phyloP scores from a whole-genome alignment of 2,113 vertebrate species.

The Perognathus longimembris region DNA sequence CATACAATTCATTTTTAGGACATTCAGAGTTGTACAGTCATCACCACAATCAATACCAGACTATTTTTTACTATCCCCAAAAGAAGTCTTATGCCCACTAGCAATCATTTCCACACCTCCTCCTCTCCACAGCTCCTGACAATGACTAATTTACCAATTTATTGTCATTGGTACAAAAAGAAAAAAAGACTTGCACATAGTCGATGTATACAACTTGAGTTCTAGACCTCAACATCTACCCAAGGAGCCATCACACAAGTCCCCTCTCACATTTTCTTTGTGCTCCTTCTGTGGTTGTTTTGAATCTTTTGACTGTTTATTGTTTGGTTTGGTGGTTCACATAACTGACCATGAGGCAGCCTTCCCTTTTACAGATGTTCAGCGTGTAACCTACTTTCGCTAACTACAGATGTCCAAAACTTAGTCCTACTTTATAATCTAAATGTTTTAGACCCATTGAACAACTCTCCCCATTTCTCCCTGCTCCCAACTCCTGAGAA shows the following conservation, averaged over 20 bases:
- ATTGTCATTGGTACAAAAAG: not conserved
- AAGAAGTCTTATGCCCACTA: not conserved
- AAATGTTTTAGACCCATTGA: not conserved
- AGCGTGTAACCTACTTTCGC: not conserved
- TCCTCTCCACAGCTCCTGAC: not conserved
- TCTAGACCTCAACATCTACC: not conserved
- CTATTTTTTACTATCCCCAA: not conserved
- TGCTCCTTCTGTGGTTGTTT: no score
- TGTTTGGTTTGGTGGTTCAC: not conserved
- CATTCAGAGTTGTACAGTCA: not conserved
- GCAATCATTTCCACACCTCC: not conserved
- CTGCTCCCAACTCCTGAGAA: not conserved
- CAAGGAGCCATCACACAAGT: not conserved
- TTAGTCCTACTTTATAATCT: not conserved
- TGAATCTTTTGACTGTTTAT: not conserved
- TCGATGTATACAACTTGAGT: not conserved
- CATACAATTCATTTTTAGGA: not conserved
- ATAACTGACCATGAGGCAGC: not conserved
- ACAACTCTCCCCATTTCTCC: not conserved
- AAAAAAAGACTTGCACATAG: not conserved
- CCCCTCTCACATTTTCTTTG: no score
- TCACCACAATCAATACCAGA: not conserved
- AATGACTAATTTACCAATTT: not conserved
- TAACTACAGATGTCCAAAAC: not conserved
- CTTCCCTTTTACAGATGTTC: not conserved